These are phyloP conservation scores for Otolemur garnettii DNA, from an alignment of 2,113 vertebrate species.

Conservation along the genomic window DNA sequence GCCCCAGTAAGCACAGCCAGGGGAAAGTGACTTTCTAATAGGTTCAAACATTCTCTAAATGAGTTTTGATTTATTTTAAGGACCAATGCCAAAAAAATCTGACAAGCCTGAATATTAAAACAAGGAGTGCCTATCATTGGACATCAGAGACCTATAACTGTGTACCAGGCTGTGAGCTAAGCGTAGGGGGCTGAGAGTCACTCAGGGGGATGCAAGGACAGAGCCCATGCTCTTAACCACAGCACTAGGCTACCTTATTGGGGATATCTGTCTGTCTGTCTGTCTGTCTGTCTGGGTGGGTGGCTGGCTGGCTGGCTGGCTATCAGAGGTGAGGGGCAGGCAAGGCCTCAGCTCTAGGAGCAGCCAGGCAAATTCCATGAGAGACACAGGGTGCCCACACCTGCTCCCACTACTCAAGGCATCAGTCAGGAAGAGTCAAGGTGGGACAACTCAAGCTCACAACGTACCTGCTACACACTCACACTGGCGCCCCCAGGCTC, in stretches of 20 bases:
- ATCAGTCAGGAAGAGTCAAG: neutral
- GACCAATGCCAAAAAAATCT: neutral
- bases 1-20: neutral
- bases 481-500: constrained; percentile 69
- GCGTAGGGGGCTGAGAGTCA: neutral
- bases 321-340: neutral
- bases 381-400: neutral
- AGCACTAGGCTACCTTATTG: neutral
- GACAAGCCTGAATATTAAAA: neutral
- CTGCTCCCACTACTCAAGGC: neutral
- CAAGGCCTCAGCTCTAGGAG: neutral
- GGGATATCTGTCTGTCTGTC: neutral
- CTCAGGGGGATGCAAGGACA: neutral
- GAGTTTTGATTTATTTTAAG: neutral
- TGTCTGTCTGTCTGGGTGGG: neutral
- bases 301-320: neutral
- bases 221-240: neutral
- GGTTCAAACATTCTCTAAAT: constrained; percentile 5
- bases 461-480: constrained; percentile 57
- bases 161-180: neutral
- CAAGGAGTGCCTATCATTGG: neutral
- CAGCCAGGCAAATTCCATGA: constrained; percentile 1
- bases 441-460: constrained; percentile 29
- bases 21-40: neutral
- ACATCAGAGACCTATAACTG: neutral